phyloP scores from a whole-genome alignment of 2,797 vertebrate species.

The Cynopterus sphinx region DNA sequence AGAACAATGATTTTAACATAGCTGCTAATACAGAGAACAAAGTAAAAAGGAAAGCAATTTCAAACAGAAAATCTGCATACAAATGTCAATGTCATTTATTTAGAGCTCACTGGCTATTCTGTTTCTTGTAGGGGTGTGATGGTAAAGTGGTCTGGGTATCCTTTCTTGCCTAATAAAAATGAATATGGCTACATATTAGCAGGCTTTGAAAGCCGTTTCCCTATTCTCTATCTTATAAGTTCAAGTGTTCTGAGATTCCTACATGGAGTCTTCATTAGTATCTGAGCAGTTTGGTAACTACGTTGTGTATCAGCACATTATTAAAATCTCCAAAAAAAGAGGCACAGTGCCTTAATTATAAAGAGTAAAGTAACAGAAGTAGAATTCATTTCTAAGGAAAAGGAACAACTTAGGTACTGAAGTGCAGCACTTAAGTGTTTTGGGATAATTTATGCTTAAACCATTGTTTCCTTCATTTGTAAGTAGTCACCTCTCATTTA shows the following conservation, averaged over 20 bases:
- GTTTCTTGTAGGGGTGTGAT: neutral
- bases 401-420: neutral
- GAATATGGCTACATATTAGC: neutral
- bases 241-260: conserved; percentile 10
- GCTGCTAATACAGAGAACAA: neutral
- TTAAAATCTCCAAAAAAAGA: conserved; percentile 6
- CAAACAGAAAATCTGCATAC: neutral
- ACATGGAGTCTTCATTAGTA: conserved; percentile 6
- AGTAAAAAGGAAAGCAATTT: neutral
- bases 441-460: conserved; percentile 51
- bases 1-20: neutral
- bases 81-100: neutral
- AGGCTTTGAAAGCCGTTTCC: neutral
- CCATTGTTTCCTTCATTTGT: conserved; percentile 28
- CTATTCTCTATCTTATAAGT: neutral
- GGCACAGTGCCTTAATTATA: neutral
- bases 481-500: conserved; percentile 41
- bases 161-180: neutral
- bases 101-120: neutral
- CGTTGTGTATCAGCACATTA: neutral
- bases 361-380: conserved; percentile 12
- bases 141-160: neutral
- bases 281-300: neutral
- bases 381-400: conserved; percentile 11
- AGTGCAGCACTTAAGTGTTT: neutral